Percentiles rank a stretch among this genome's conserved stretches.
Evolutionary conservation across 2,888 invertebrate genomes (phyloP).

Genomic region (Dioctria linearis): DNA sequence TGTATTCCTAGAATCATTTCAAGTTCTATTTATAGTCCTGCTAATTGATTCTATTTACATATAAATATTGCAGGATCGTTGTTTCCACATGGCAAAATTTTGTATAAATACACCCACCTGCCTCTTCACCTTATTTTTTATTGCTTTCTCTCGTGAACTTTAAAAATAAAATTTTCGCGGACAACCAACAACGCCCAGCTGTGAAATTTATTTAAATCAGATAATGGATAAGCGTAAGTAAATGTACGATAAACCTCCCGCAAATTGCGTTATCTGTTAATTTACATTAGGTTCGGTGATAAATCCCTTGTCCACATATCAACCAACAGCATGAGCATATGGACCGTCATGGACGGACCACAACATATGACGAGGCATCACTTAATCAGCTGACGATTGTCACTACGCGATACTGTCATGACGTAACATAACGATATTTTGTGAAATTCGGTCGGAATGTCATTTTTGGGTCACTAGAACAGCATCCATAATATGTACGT

Average conservation of each 20-base stretch:
- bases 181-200: slow-evolving; percentile 18
- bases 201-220: slow-evolving; percentile 32
- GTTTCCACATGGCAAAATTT: neutral
- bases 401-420: neutral
- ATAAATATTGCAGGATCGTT: neutral
- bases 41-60: neutral
- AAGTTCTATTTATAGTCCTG: neutral
- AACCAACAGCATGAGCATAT: neutral
- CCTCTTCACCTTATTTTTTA: neutral
- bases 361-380: neutral
- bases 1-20: neutral
- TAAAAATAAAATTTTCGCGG: neutral
- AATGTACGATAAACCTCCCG: slow-evolving; percentile 1
- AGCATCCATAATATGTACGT: neutral
- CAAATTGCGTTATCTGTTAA: slow-evolving; percentile 21
- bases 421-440: neutral
- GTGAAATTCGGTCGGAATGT: neutral
- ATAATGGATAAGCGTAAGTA: slow-evolving; percentile 16
- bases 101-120: neutral
- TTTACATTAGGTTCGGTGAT: neutral
- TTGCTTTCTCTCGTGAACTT: neutral
- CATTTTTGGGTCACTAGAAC: slow-evolving; percentile 3
- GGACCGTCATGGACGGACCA: neutral
- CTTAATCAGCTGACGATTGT: neutral
- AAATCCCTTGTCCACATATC: slow-evolving; percentile 6